Conservation (phyloP, 2,888 invertebrate genomes). For the Nemapogon koenigi region DNA sequence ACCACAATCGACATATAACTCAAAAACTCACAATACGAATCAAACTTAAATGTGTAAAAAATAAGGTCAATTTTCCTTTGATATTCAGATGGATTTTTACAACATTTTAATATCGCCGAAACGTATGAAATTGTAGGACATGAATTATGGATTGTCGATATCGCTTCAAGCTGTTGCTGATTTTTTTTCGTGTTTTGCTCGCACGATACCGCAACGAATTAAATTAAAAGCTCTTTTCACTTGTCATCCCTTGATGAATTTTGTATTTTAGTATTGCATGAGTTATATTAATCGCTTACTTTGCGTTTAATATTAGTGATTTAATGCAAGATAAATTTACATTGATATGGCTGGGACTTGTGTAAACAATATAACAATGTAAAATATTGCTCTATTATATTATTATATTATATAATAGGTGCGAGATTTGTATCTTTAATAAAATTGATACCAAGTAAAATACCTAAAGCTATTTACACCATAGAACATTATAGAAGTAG, state of each 20-base stretch:
- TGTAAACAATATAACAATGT: too few relatives aligned
- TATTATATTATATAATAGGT: too few relatives aligned
- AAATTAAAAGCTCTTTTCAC: constrained; percentile 66
- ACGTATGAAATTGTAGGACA: constrained; percentile 64
- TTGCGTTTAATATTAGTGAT: constrained; percentile 13
- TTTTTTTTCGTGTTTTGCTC: constrained; percentile 51
- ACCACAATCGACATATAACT: constrained; percentile 27
- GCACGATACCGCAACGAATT: constrained; percentile 62
- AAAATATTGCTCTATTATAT: too few relatives aligned
- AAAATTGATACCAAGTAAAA: too few relatives aligned
- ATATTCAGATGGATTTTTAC: constrained; percentile 24
- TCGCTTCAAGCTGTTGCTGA: constrained; percentile 63
- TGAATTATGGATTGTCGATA: constrained; percentile 67
- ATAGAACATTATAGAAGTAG: too few relatives aligned
- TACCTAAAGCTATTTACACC: too few relatives aligned
- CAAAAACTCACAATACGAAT: constrained; percentile 22
- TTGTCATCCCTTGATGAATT: constrained; percentile 62
- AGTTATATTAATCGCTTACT: background rate
- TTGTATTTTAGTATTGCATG: constrained; percentile 42
- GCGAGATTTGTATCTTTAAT: too few relatives aligned
- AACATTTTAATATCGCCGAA: constrained; percentile 28
- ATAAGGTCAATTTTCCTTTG: constrained; percentile 35
- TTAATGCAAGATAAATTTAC: background rate
- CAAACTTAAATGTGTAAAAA: constrained; percentile 22
- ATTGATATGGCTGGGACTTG: too few relatives aligned